phyloP scores from a whole-genome alignment of 2,113 vertebrate species.

The Recurvirostra avosetta region DNA sequence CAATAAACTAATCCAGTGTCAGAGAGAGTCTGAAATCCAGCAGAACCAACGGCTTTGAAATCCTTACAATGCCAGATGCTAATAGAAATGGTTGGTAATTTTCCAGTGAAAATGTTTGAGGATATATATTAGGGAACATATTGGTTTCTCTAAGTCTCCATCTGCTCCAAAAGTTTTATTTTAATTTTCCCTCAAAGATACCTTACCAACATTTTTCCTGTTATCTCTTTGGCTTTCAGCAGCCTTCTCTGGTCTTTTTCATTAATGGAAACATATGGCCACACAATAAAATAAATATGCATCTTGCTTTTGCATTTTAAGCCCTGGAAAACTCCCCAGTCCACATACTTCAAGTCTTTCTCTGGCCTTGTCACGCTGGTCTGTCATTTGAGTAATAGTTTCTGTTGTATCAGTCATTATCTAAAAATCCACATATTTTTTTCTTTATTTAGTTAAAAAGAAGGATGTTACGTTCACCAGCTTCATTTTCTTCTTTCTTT shows the following conservation, averaged over 20 bases:
- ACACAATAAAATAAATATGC: neutral
- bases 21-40: neutral
- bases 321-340: neutral
- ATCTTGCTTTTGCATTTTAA: neutral
- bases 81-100: neutral
- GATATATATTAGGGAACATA: neutral
- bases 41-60: neutral
- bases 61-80: neutral
- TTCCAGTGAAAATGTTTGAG: constrained; percentile 37
- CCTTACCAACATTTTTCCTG: neutral
- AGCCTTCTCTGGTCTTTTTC: constrained; percentile 4
- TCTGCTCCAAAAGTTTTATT: constrained; percentile 12
- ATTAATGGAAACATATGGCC: constrained; percentile 17
- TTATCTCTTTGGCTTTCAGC: constrained; percentile 36
- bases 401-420: neutral
- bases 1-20: neutral
- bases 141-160: neutral
- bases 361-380: neutral
- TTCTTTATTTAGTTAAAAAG: neutral
- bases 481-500: neutral
- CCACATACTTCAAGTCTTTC: neutral
- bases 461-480: rapidly evolving
- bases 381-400: neutral
- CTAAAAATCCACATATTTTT: neutral
- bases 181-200: constrained; percentile 4